Evolutionary conservation across 1,140 invertebrate genomes (phyloP).

Genomic region (Stratiolaelaps scimitus): DNA sequence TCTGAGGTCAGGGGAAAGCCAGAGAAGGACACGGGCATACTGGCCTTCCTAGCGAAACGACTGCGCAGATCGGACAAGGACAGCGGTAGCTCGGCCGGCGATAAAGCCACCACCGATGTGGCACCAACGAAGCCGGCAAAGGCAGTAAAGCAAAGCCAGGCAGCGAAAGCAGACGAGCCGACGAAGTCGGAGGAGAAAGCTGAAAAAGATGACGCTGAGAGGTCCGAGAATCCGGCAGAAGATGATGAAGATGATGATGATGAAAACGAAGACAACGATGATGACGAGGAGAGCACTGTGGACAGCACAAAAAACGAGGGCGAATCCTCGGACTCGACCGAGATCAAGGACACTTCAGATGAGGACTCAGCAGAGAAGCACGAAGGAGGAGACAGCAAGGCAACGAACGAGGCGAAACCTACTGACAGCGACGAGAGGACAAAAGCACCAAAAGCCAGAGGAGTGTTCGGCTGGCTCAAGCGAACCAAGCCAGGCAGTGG

Average conservation of each 20-base stretch:
- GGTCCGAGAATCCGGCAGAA: neutral
- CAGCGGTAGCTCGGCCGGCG: neutral
- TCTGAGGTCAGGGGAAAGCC: neutral
- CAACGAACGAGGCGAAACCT: too few species aligned
- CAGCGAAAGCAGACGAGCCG: neutral
- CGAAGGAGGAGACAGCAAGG: neutral
- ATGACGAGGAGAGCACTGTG: constrained; percentile 28
- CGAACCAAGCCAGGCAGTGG: too few species aligned
- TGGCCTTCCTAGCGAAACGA: neutral
- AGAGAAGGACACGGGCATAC: neutral
- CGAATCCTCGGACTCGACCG: constrained; percentile 1
- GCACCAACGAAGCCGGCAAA: neutral
- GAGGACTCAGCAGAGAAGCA: constrained; percentile 61
- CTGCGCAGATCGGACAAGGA: neutral
- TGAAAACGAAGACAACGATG: constrained; percentile 15
- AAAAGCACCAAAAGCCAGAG: too few species aligned
- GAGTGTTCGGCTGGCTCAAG: too few species aligned
- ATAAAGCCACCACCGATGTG: neutral
- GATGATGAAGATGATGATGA: constrained; percentile 25
- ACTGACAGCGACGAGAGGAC: too few species aligned
- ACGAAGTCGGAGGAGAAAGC: neutral
- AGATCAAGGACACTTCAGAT: constrained; percentile 44
- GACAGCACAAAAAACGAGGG: neutral
- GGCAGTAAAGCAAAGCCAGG: neutral
- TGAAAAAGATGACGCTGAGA: neutral